phyloP scores from a whole-genome alignment of 2,888 invertebrate genomes.

The Mechanitis mazaeus region DNA sequence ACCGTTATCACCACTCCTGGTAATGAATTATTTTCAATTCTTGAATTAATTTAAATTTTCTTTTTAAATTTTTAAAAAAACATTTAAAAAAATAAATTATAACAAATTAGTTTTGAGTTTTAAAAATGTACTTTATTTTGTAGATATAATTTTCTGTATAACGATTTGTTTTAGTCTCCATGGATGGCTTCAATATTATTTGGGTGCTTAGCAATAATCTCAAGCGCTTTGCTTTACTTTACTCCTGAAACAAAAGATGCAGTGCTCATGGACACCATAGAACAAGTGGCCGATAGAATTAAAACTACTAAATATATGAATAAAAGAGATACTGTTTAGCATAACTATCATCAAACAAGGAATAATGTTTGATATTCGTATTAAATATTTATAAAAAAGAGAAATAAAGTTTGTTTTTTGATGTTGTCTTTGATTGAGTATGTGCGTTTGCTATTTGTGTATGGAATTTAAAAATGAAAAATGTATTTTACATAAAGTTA shows the following conservation, averaged over 20 bases:
- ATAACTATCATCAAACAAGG: too few relatives aligned
- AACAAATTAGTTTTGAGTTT: too few relatives aligned
- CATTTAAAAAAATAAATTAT: too few relatives aligned
- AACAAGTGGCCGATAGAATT: slow-evolving; percentile 40
- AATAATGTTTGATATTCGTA: too few relatives aligned
- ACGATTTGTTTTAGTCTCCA: slow-evolving; percentile 33
- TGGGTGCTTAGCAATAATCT: slow-evolving; percentile 49
- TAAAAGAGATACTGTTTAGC: slow-evolving; percentile 4
- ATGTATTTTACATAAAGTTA: too few relatives aligned
- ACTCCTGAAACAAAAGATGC: slow-evolving; percentile 60
- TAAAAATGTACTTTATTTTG: too few relatives aligned
- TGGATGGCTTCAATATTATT: slow-evolving; percentile 62
- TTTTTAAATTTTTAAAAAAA: background rate
- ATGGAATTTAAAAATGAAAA: too few relatives aligned
- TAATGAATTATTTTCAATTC: background rate
- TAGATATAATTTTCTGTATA: background rate
- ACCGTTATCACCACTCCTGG: slow-evolving; percentile 77
- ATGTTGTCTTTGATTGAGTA: too few relatives aligned
- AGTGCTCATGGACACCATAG: slow-evolving; percentile 60
- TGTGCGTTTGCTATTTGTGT: too few relatives aligned
- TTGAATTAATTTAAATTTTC: too few relatives aligned
- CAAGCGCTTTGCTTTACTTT: slow-evolving; percentile 47
- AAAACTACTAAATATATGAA: slow-evolving; percentile 2
- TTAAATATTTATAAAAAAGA: too few relatives aligned
- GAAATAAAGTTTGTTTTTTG: too few relatives aligned